Evolutionary conservation across 2,888 invertebrate species (phyloP).

Genomic region (Cerastis leucographa): DNA sequence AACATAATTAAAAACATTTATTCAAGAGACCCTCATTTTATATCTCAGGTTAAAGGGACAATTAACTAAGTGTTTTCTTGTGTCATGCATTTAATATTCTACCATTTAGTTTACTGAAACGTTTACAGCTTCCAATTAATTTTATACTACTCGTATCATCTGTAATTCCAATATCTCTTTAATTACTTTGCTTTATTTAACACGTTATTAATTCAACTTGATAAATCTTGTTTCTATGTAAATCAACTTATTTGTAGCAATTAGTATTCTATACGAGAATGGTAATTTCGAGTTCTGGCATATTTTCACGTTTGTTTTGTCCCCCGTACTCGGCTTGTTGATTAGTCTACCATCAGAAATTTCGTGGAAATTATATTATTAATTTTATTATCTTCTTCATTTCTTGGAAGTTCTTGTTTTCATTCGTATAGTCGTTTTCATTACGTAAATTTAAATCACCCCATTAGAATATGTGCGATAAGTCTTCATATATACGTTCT

Average conservation of each 20-base stretch:
- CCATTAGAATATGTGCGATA: conserved; percentile 73
- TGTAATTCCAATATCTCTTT: conserved; percentile 45
- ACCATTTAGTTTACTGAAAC: conserved; percentile 46
- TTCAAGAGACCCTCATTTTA: conserved; percentile 56
- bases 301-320: conserved; percentile 51
- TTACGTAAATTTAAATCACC: conserved; percentile 43
- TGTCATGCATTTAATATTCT: conserved; percentile 46
- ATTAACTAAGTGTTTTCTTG: conserved; percentile 64
- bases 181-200: conserved; percentile 39
- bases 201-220: conserved; percentile 49
- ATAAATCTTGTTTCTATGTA: conserved; percentile 53
- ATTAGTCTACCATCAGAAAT: conserved; percentile 10
- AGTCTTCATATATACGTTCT: conserved; percentile 81
- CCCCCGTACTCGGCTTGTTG: conserved; percentile 27
- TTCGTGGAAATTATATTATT: conserved; percentile 12
- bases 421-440: conserved; percentile 18
- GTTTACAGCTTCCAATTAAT: conserved; percentile 47
- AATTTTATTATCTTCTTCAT: conserved; percentile 21
- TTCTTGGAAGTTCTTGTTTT: background rate
- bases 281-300: conserved; percentile 41
- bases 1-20: conserved; percentile 70
- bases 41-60: conserved; percentile 51
- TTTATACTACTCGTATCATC: conserved; percentile 27
- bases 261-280: conserved; percentile 56
- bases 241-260: conserved; percentile 56